These are phyloP conservation scores for Galeopsomyia nigrocyanea DNA, from an alignment of 2,888 invertebrate genomes.

Conservation along the genomic window DNA sequence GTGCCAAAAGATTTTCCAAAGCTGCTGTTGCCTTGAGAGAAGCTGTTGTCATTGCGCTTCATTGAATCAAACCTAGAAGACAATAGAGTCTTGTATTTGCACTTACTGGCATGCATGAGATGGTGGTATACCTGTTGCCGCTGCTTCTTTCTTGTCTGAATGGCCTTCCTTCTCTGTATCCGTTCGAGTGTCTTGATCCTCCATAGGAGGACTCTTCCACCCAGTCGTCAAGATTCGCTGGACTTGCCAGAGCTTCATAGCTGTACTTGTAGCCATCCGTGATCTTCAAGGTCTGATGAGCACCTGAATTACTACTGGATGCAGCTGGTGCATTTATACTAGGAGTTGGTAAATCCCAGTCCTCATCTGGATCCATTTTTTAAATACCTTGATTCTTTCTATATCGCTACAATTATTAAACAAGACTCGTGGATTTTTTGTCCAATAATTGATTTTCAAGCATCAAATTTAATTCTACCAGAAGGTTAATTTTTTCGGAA, in stretches of 20 bases:
- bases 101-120: no score
- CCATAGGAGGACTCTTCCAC: conserved; percentile 40
- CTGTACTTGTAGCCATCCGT: conserved; percentile 47
- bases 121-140: no score
- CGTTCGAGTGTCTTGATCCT: conserved; percentile 27
- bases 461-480: no score
- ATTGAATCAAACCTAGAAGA: conserved; percentile 38
- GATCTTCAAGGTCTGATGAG: conserved; percentile 40
- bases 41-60: conserved; percentile 3
- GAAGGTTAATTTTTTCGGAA: no score
- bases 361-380: conserved; percentile 44
- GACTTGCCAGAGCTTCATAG: conserved; percentile 46
- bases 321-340: not conserved
- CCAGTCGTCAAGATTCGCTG: conserved; percentile 49
- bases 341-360: conserved; percentile 35
- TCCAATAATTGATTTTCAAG: no score
- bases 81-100: not conserved
- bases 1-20: conserved; percentile 26
- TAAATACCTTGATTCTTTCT: no score
- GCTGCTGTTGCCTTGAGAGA: conserved; percentile 4
- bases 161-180: conserved; percentile 28
- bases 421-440: no score
- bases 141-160: conserved; percentile 16
- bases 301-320: not conserved
- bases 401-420: no score